Evolutionary conservation across 2,797 vertebrate genomes (phyloP).

Genomic region (Sphaeramia orbicularis): DNA sequence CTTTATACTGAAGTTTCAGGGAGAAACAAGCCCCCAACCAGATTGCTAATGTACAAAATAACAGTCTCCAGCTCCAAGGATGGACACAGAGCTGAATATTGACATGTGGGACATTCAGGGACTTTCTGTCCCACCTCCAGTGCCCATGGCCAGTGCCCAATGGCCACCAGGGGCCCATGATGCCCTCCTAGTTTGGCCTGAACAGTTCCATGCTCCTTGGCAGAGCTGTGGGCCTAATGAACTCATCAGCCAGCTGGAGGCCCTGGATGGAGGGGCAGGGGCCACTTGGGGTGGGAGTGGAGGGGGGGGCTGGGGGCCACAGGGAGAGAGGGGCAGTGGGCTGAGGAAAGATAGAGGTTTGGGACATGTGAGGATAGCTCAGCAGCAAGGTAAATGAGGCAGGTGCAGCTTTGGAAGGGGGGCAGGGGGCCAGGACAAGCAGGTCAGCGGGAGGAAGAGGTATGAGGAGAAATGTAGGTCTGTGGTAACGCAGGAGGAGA

Average conservation of each 20-base stretch:
- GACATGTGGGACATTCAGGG: constrained; percentile 74
- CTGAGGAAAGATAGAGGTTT: constrained; percentile 50
- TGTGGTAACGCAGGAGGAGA: constrained; percentile 36
- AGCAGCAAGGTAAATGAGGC: constrained; percentile 70
- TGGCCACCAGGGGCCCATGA: constrained; percentile 77
- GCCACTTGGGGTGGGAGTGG: constrained; percentile 48
- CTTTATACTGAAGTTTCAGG: constrained; percentile 61
- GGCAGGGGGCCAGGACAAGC: constrained; percentile 44
- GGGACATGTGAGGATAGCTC: constrained; percentile 46
- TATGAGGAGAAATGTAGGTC: constrained; percentile 38
- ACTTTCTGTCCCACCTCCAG: constrained; percentile 77
- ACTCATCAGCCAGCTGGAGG: constrained; percentile 88
- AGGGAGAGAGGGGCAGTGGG: constrained; percentile 38
- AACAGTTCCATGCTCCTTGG: constrained; percentile 76
- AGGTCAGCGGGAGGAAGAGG: constrained; percentile 49
- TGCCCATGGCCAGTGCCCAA: constrained; percentile 67
- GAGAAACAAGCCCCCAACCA: constrained; percentile 65
- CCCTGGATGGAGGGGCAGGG: constrained; percentile 65
- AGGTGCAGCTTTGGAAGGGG: constrained; percentile 66
- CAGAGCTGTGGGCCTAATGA: constrained; percentile 84
- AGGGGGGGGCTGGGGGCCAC: constrained; percentile 39
- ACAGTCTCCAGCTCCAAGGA: constrained; percentile 62
- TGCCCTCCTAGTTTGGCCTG: constrained; percentile 78
- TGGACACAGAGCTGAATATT: constrained; percentile 53
- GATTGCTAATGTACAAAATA: constrained; percentile 80